phyloP scores from a whole-genome alignment of 2,888 invertebrate genomes.

The Helobdella robusta region DNA sequence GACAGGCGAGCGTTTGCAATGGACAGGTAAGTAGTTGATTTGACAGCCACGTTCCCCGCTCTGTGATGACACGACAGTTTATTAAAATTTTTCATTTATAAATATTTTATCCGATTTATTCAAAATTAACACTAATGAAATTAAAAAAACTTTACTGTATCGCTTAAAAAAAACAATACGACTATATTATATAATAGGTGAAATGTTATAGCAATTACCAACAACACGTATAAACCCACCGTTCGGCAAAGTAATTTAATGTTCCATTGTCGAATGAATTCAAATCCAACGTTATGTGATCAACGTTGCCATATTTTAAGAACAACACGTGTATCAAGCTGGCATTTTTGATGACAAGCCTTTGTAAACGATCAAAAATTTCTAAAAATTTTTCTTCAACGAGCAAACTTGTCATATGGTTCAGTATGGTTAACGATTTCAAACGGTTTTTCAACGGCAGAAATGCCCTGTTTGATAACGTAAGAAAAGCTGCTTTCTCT shows the following conservation, averaged over 20 bases:
- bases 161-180: too few relatives aligned
- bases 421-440: conserved; percentile 30
- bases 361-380: conserved; percentile 26
- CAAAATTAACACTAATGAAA: background rate
- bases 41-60: background rate
- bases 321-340: conserved; percentile 30
- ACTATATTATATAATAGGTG: too few relatives aligned
- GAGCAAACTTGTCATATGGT: conserved; percentile 29
- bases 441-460: conserved; percentile 22
- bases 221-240: background rate
- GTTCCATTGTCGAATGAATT: conserved; percentile 31
- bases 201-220: too few relatives aligned
- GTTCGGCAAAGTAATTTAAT: conserved; percentile 20
- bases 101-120: too few relatives aligned
- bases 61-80: background rate
- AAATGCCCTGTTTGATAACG: conserved; percentile 22
- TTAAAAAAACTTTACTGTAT: background rate
- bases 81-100: too few relatives aligned
- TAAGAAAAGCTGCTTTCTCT: conserved; percentile 26
- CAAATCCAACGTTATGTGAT: conserved; percentile 30
- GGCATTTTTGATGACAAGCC: conserved; percentile 27
- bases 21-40: conserved; percentile 28
- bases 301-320: conserved; percentile 24
- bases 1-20: conserved; percentile 28
- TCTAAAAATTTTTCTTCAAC: conserved; percentile 29